Base-by-base conservation (phyloP, 2,888 invertebrate genomes). In the Caenorhabditis auriculariae region DNA sequence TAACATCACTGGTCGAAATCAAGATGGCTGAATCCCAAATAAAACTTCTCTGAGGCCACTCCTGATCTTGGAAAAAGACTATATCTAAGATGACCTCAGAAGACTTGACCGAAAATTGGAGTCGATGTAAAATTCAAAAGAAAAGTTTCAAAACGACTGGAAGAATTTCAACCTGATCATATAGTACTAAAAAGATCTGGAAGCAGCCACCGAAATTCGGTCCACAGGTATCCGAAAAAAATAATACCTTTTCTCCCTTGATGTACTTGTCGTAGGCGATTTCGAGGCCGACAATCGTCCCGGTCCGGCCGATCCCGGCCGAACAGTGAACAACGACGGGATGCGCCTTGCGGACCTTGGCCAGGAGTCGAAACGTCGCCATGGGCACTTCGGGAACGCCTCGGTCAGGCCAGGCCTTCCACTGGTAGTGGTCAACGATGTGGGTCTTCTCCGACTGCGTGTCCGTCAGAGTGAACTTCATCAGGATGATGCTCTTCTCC, bases 401-500 rank as follows among this genome's bases (percentile, higher is more conserved):
- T 23, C 74, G 66, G 58, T 74, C 76, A 9, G 73, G 74, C 75
- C 76, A 76, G 23, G 69, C 72, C 32, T 61, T 66, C 75, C 76
- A 76, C 29, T 66, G 69, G 46, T 70, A 65, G 52, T 72, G 69
- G 21, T 72, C 72, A n/a, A 75, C 59, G 7, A 45, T 51, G 27
- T 69, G 71, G 3, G 54, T 29, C 0, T 65, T 53, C 57, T 54
- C 55, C 17, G 47, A 58, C 43, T 59, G 55, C 23, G 56, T 65
- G 38, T 64, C 60, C 4, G 60, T 58, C 4, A 74, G 12, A 6
- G 58, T 54, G 9, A 74, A 45, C 42, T 54, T 56, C 29, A 60
- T 70, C 4, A 60, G 26, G 2, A 67, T 44, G 29, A 74, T 52
- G 35, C 62, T 53, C 51, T 59, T 54, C 44, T 74, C 75, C 23